These are phyloP conservation scores for Proteles cristata DNA, from an alignment of 2,113 vertebrate species.

Conservation along the genomic window DNA sequence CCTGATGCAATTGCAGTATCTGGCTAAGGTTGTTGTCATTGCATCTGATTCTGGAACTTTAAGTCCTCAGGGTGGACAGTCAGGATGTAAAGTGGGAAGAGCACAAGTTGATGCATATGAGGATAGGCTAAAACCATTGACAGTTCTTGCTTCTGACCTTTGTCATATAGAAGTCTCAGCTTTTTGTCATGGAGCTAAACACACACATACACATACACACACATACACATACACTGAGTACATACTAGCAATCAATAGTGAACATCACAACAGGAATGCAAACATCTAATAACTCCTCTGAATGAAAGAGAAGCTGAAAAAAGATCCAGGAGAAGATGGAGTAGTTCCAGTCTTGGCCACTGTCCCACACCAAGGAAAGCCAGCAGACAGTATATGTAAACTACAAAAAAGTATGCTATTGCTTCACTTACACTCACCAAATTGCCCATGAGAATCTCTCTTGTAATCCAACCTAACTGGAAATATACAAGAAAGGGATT, in stretches of 20 bases:
- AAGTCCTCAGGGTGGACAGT: neutral
- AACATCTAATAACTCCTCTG: neutral
- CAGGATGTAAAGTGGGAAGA: neutral
- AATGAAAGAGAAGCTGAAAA: neutral
- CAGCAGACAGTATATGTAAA: neutral
- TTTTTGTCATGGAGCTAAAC: neutral
- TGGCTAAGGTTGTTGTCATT: neutral
- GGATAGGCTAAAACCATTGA: neutral
- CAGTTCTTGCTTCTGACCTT: constrained; percentile 10
- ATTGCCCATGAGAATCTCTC: neutral
- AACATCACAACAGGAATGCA: neutral
- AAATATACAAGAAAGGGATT: neutral
- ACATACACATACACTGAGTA: neutral
- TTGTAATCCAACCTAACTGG: neutral
- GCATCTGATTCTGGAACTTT: neutral
- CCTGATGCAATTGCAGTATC: neutral
- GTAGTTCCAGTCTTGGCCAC: neutral
- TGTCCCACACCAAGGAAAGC: neutral
- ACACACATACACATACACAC: neutral
- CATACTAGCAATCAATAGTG: neutral
- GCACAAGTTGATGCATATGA: neutral
- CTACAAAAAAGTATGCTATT: neutral
- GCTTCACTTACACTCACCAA: neutral
- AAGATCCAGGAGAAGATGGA: neutral
- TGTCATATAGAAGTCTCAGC: neutral